Base-by-base conservation (phyloP, 2,888 invertebrate species). In the Hybos culiciformis region DNA sequence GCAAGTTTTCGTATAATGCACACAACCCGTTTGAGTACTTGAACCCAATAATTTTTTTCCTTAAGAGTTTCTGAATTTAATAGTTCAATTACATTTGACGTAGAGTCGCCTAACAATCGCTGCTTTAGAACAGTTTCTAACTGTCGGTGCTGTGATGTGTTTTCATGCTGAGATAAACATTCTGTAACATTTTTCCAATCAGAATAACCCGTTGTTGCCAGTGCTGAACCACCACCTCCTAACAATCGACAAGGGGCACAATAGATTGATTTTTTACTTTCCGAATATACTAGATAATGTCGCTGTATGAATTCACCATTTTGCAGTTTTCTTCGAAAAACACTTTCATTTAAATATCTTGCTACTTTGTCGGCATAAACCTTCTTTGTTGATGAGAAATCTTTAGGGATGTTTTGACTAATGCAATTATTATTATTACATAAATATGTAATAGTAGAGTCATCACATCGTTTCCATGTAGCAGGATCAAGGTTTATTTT, bases 381-480 rank as follows among this genome's bases (percentile, higher is more conserved):
- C 31, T 31, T 31, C 17, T 33, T 33, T 33, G 33, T 33, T 33
- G 17, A 33, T 11, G 33, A 33, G 17, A 33, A 33, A 33, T 33
- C 33, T 33, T 15, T 33, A 33, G 33, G 33, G 17, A 33, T 33
- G 33, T 33, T 33, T 33, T 33, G 17, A 33, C 7, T 33, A 33
- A 33, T 33, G 33, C 2, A 33, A 33, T 33, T 33, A 33, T 33
- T 33, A 9, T 17, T 33, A 33, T 17, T 33, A 33, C 33, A 33
- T 33, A 33, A 15, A 33, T 33, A 33, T 17, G 17, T 33, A 33
- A 33, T 33, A 17, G 33, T 33, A 33, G 33, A 33, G 33, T 33
- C 17, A 33, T 33, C 33, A 33, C 33, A 33, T 18, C 33, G 33
- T 33, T 33, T 33, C 33, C 33, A 33, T 33, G 33, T 33, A 33